A percentile compares a stretch with the other conserved stretches of the same genome.
Evolutionary conservation across 2,113 vertebrate species (phyloP).

Genomic region (Syngnathus typhle): DNA sequence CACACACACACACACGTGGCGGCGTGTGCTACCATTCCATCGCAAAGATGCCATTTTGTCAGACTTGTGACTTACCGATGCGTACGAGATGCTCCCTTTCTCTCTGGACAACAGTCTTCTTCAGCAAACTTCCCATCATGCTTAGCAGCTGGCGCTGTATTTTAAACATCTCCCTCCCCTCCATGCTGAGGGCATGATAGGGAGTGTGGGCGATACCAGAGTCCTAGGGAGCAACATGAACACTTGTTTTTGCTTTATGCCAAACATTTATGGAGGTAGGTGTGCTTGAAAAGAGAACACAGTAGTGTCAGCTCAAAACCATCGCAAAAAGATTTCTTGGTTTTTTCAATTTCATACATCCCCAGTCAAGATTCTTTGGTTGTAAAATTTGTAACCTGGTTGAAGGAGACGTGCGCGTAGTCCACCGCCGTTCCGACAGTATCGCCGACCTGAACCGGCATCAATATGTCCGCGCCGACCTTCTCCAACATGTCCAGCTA

Average conservation of each 20-base stretch:
- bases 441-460: constrained; percentile 64
- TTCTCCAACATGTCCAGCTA: constrained; percentile 72
- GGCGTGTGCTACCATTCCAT: too few species aligned
- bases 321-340: too few species aligned
- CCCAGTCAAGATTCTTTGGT: background rate
- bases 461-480: constrained; percentile 73
- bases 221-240: constrained; percentile 57
- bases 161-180: constrained; percentile 64
- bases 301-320: background rate
- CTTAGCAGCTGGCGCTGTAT: constrained; percentile 64
- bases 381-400: constrained; percentile 66
- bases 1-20: too few species aligned
- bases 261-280: background rate
- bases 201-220: constrained; percentile 68
- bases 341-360: background rate
- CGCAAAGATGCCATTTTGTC: too few species aligned
- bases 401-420: constrained; percentile 72
- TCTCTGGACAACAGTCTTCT: constrained; percentile 28
- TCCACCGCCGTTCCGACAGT: constrained; percentile 76
- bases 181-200: constrained; percentile 62
- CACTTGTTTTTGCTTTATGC: background rate
- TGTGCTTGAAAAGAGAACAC: background rate
- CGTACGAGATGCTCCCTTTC: constrained; percentile 39
- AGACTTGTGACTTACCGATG: background rate
- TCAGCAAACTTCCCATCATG: constrained; percentile 65